A percentile compares a stretch with the other conserved stretches of the same genome.
Evolutionary conservation across 2,797 vertebrate genomes (phyloP).

Genomic region (Sternotherus odoratus): DNA sequence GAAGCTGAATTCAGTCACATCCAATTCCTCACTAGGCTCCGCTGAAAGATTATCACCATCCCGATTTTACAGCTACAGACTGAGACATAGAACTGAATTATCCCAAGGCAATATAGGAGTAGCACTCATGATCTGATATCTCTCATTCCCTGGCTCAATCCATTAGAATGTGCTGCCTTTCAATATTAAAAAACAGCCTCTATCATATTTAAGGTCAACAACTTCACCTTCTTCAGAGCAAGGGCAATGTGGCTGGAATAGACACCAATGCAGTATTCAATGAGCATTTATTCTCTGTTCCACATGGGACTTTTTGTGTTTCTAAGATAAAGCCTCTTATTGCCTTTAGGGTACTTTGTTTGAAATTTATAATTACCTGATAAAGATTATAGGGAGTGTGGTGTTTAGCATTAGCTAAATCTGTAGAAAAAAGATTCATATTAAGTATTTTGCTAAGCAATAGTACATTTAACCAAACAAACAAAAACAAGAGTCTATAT

Average conservation of each 20-base stretch:
- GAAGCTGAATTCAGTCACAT: background rate
- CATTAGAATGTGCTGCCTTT: constrained; percentile 7
- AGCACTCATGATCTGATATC: constrained; percentile 16
- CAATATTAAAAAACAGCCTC: constrained; percentile 33
- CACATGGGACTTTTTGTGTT: background rate
- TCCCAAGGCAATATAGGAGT: background rate
- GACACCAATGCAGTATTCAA: background rate
- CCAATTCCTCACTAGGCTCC: background rate
- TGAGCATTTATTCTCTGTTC: background rate
- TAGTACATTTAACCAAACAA: background rate
- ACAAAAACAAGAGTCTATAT: background rate
- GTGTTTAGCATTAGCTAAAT: background rate
- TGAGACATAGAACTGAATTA: constrained; percentile 17
- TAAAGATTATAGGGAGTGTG: background rate
- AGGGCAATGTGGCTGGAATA: background rate
- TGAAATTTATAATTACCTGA: background rate
- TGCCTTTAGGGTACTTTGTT: background rate
- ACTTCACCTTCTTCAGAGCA: background rate
- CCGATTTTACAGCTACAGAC: constrained; percentile 24
- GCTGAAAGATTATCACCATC: background rate
- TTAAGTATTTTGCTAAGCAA: background rate
- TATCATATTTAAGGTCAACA: background rate
- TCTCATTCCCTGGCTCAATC: background rate
- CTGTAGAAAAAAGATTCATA: background rate
- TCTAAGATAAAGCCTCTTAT: background rate